phyloP scores from a whole-genome alignment of 2,797 vertebrate genomes.

The Vespertilio murinus region DNA sequence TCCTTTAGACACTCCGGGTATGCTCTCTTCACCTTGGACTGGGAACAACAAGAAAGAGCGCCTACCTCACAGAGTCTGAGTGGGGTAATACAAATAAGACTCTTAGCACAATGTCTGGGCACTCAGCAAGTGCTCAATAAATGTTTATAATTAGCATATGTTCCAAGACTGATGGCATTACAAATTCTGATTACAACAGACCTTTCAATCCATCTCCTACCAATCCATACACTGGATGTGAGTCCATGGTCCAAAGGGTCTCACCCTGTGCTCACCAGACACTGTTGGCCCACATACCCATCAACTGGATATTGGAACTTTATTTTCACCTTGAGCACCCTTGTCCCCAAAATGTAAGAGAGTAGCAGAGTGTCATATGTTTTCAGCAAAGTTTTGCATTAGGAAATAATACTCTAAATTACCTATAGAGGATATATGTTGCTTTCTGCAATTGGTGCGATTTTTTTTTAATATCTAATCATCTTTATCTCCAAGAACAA shows the following conservation, averaged over 20 bases:
- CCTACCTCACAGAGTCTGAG: neutral
- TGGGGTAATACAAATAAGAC: neutral
- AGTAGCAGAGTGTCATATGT: neutral
- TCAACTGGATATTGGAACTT: neutral
- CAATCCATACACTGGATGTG: neutral
- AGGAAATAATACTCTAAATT: neutral
- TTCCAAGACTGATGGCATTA: neutral
- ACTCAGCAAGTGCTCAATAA: neutral
- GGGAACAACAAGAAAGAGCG: too few species aligned
- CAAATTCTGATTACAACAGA: neutral
- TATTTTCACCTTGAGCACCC: neutral
- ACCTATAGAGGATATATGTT: neutral
- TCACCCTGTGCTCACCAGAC: neutral
- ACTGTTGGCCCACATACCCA: neutral
- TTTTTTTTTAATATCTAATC: slow-evolving; percentile 15
- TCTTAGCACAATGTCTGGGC: neutral
- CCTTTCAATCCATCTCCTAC: neutral
- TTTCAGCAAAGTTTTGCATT: neutral
- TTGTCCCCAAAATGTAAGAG: neutral
- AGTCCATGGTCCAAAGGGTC: neutral
- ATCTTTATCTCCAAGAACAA: neutral
- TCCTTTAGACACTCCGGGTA: neutral
- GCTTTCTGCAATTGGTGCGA: neutral
- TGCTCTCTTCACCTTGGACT: neutral
- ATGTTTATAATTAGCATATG: neutral